These are phyloP conservation scores for Papilio dardanus DNA, from an alignment of 1,140 invertebrate species.

Conservation along the genomic window DNA sequence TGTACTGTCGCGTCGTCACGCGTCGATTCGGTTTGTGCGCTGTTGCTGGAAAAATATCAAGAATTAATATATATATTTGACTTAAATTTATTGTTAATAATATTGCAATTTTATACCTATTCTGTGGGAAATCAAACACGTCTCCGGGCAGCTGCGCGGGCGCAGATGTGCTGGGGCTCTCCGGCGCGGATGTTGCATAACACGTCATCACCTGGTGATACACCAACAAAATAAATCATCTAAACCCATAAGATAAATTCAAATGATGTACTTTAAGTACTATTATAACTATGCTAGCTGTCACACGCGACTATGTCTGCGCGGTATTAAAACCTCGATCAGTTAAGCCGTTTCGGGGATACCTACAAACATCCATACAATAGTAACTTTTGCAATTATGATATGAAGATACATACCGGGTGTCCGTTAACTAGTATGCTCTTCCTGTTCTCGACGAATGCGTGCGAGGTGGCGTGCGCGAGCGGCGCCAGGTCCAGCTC, in stretches of 20 bases:
- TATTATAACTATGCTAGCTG: too few relatives aligned
- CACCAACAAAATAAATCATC: neutral
- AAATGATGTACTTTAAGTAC: too few relatives aligned
- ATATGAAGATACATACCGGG: conserved; percentile 52
- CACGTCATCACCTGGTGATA: conserved; percentile 70
- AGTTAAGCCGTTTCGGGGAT: too few relatives aligned
- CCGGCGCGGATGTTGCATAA: conserved; percentile 72
- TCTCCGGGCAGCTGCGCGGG: conserved; percentile 57
- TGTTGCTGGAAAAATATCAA: conserved; percentile 39
- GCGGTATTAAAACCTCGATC: too few relatives aligned
- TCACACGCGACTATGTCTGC: too few relatives aligned
- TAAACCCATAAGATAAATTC: too few relatives aligned
- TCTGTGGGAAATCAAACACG: conserved; percentile 65
- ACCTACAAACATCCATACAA: neutral
- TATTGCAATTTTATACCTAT: conserved; percentile 48
- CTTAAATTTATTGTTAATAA: neutral
- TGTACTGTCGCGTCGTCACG: conserved; percentile 58
- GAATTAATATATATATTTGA: neutral
- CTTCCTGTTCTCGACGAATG: conserved; percentile 66
- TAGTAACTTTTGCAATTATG: neutral
- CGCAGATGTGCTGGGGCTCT: conserved; percentile 66
- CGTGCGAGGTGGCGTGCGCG: conserved; percentile 45
- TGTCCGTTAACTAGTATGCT: conserved; percentile 77
- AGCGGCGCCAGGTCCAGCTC: conserved; percentile 65
- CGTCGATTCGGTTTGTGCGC: conserved; percentile 56